Percentiles rank a stretch among this genome's conserved stretches.
Evolutionary conservation across 35 echinoderm and acorn worm genomes (phyloP).

Genomic region (Eucidaris tribuloides): DNA sequence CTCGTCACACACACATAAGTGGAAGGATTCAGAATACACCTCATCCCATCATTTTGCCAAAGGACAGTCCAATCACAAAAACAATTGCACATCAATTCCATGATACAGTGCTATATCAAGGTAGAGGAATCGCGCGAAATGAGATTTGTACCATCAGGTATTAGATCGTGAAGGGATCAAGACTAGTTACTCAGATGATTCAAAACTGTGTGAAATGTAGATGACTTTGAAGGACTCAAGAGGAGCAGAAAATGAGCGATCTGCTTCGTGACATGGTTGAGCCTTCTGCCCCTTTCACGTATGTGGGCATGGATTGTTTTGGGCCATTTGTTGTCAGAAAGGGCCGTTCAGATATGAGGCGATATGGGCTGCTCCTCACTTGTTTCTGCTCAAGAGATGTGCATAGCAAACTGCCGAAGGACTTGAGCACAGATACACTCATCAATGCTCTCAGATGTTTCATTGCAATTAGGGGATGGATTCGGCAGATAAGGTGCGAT

Average conservation of each 20-base stretch:
- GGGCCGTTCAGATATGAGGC: conserved; percentile 25
- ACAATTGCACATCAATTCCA: neutral
- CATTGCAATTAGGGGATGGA: conserved; percentile 24
- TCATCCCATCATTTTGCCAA: too few species aligned
- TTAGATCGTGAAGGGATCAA: neutral
- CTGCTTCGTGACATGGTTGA: neutral
- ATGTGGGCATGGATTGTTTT: conserved; percentile 55
- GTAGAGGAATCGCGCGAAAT: neutral
- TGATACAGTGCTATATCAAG: neutral
- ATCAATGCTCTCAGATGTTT: conserved; percentile 50
- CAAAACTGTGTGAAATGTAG: neutral
- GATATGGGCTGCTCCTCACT: conserved; percentile 61
- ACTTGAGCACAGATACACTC: conserved; percentile 43
- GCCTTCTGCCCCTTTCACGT: conserved; percentile 33
- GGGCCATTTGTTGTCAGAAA: conserved; percentile 49
- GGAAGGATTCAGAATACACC: too few species aligned
- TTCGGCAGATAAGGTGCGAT: conserved; percentile 35
- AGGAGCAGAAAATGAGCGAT: neutral
- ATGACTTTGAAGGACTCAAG: neutral
- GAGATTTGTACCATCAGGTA: neutral
- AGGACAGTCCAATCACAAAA: too few species aligned
- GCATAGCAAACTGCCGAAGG: conserved; percentile 37
- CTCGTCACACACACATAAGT: too few species aligned
- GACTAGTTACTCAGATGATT: neutral
- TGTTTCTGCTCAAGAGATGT: conserved; percentile 46